Percentiles rank a stretch among this genome's conserved stretches.
Evolutionary conservation across 2,113 vertebrate species (phyloP).

Genomic region (Salvator merianae): DNA sequence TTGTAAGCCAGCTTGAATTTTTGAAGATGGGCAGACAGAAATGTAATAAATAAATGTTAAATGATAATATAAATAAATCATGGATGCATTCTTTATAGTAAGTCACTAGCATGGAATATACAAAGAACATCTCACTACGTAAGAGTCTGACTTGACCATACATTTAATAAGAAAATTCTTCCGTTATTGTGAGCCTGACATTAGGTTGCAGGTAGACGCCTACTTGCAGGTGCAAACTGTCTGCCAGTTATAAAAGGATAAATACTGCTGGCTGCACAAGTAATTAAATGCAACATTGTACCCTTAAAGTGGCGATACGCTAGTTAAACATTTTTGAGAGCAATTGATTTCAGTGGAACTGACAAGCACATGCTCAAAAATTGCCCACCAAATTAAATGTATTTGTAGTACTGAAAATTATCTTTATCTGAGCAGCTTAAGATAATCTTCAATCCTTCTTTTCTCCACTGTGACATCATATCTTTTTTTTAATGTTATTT

Average conservation of each 20-base stretch:
- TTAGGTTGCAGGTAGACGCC: neutral
- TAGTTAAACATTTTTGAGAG: neutral
- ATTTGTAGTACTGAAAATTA: neutral
- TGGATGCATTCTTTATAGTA: conserved; percentile 15
- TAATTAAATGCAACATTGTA: neutral
- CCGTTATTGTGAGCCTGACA: neutral
- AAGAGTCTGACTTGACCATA: conserved; percentile 5
- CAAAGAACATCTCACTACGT: neutral
- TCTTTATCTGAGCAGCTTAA: neutral
- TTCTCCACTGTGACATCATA: too few species aligned
- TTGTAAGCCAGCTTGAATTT: conserved; percentile 1
- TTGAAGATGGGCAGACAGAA: conserved; percentile 2
- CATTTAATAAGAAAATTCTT: neutral
- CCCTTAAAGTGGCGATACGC: neutral
- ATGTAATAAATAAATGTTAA: conserved; percentile 15
- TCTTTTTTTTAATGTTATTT: too few species aligned
- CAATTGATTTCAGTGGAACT: neutral
- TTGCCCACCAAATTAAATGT: neutral
- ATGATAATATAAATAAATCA: conserved; percentile 11
- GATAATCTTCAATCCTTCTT: too few species aligned
- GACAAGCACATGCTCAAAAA: neutral
- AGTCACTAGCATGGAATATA: conserved; percentile 1
- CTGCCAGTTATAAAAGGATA: neutral
- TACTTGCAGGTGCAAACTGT: neutral
- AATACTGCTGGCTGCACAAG: neutral